Evolutionary conservation across 1,140 invertebrate genomes (phyloP), one percentile per base, ranked within the genome.

Genomic region (Drosophila lacteicornis): DNA sequence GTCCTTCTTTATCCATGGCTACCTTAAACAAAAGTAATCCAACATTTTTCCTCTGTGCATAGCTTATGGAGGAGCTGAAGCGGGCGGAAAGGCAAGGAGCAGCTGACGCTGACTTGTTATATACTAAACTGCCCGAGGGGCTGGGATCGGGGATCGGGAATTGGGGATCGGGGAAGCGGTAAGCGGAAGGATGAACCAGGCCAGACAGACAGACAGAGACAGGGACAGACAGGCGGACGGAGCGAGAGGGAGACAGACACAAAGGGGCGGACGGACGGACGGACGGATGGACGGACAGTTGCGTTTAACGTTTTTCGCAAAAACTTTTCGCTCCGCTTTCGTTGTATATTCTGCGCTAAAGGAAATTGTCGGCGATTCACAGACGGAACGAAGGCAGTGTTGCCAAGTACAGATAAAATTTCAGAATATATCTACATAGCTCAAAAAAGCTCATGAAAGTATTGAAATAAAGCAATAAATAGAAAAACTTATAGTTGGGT

Each of bases 71-170:
- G 40, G 42, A 79, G 56, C 56, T 45, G 59, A 42, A 65, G 49
- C 55, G 43, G 51, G 30, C 45, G 61, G 70, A 59, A 50, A 42
- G 61, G 75, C 38, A 70, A 82, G 82, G 71, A 84, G 85, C 85
- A 90, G 85, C 85, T 90, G 84, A 87, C 84, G 84, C 80, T 87
- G 82, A 90, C 85, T 90, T 91, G 86, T 90, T 90, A 90, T 91
- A 91, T 80, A 90, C 85, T 91, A 88, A 91, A 90, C 82, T 79
- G 85, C 76, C 56, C 63, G 69, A 69, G 69, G 69, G 53, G 27
- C 51, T 55, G 51, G 42, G 30, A n/a, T 3, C n/a, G 36, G 25
- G 40, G 30, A 43, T 22, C 8, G 46, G 19, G 33, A 60, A 75
- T 45, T 45, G 73, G 45, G 53, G 38, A 49, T 17, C 27, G 40